Percentiles rank a stretch among this genome's conserved stretches.
Evolutionary conservation across 1,140 invertebrate species (phyloP).

Genomic region (Eriosoma lanigerum): DNA sequence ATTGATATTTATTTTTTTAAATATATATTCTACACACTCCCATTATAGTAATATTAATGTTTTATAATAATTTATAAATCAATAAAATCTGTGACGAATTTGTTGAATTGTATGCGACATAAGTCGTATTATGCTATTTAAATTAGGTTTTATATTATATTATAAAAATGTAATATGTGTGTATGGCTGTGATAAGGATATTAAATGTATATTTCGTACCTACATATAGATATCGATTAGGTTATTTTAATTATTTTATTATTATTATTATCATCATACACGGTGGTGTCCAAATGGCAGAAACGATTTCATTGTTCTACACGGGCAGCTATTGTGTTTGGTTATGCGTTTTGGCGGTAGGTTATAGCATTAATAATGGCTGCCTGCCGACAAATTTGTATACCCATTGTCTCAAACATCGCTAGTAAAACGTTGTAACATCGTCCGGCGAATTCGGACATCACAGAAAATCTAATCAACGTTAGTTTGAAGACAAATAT

Average conservation of each 20-base stretch:
- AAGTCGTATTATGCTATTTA: too few species aligned
- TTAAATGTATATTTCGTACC: not conserved
- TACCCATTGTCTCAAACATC: conserved; percentile 39
- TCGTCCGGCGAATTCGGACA: not conserved
- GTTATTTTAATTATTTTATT: not conserved
- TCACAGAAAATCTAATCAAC: not conserved
- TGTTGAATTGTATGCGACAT: too few species aligned
- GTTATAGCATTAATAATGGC: conserved; percentile 28
- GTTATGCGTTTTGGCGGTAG: conserved; percentile 28
- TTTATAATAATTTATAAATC: too few species aligned
- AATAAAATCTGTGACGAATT: too few species aligned
- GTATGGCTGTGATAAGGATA: not conserved
- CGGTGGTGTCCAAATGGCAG: conserved; percentile 14
- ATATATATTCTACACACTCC: too few species aligned
- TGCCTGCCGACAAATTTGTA: conserved; percentile 37
- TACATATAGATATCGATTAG: conserved; percentile 2
- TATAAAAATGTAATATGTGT: not conserved
- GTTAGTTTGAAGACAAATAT: not conserved
- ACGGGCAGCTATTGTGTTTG: not conserved
- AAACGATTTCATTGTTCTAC: conserved; percentile 42
- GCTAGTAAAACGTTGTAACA: not conserved
- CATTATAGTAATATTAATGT: not conserved
- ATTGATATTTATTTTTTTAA: too few species aligned
- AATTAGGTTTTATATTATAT: too few species aligned
- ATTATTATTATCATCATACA: conserved; percentile 23